Base-by-base conservation (phyloP, 2,888 invertebrate genomes). In the Beris chalybata region DNA sequence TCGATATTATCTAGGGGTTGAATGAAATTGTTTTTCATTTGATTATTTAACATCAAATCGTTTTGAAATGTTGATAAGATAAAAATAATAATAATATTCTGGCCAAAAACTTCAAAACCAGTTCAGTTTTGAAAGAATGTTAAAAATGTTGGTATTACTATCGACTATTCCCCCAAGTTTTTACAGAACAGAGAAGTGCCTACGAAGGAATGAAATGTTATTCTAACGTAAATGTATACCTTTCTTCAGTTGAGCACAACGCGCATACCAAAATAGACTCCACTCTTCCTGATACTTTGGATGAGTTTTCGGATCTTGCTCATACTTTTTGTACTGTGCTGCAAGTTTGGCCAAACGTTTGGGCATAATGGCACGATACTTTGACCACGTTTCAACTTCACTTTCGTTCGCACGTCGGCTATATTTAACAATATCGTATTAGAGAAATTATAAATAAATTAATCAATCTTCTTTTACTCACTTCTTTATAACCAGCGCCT, bases 1-100 rank as follows among this genome's bases (percentile, higher is more conserved):
- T 69, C 56, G 53, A 65, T 54, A 45, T 69, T 69, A 30, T 55
- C 69, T 69, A 67, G 47, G 22, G 58, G 58, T 22, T 53, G n/a
- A 12, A 30, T 5, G 48, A 48, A 48, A 48, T 6, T 5, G n/a
- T 48, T 65, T 54, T 55, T 65, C 45, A 47, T 55, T 65, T 38
- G 38, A 38, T 38, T 38, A 38, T 38, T 31, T 38, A 38, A 7
- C 38, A 38, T 38, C 38, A 11, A 2, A 56, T 32, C 44, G 32
- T 11, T 45, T 44, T 44, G 7, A 5, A 47, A 38, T 52, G 38
- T 32, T n/a, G 44, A 45, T 58, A 29, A 45, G 44, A 58, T 44
- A 15, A 44, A n/a, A 30, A 43, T 22, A 52, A 43, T 13, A 3
- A 38, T 9, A 38, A 38, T 38, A 7, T 3, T 38, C 38, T 38